Conservation (phyloP, 2,888 invertebrate genomes). For the Zootermopsis nevadensis region DNA sequence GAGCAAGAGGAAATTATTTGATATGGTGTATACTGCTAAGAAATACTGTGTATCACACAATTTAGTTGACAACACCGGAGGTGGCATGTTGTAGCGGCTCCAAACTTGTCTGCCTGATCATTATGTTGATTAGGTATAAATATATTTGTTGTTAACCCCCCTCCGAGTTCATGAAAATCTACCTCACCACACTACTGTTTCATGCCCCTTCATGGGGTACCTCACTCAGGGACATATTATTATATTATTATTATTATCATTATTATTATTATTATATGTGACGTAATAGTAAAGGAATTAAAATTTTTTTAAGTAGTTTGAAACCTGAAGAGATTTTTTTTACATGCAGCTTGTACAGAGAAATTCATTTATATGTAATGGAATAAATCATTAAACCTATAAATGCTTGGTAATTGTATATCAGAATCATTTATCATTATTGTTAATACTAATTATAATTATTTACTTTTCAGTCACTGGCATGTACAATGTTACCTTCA, state of each 20-base stretch:
- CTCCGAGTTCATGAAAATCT: conserved; percentile 49
- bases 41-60: neutral
- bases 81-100: conserved; percentile 22
- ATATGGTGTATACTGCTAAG: neutral
- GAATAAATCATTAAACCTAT: conserved; percentile 44
- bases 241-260: conserved; percentile 41
- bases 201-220: conserved; percentile 46
- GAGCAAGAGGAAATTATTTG: neutral
- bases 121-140: neutral
- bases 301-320: conserved; percentile 42
- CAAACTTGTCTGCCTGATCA: neutral
- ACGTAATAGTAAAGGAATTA: conserved; percentile 45
- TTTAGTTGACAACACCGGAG: conserved; percentile 1
- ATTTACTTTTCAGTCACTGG: neutral
- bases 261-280: conserved; percentile 48
- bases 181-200: conserved; percentile 53
- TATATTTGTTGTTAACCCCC: neutral
- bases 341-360: conserved; percentile 48
- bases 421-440: conserved; percentile 46
- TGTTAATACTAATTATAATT: conserved; percentile 8
- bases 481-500: conserved; percentile 7
- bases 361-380: conserved; percentile 48
- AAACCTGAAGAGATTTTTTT: conserved; percentile 51
- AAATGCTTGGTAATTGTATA: conserved; percentile 53
- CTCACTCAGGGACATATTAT: conserved; percentile 52